phyloP scores from a whole-genome alignment of 2,888 invertebrate genomes.

The Merodon equestris region DNA sequence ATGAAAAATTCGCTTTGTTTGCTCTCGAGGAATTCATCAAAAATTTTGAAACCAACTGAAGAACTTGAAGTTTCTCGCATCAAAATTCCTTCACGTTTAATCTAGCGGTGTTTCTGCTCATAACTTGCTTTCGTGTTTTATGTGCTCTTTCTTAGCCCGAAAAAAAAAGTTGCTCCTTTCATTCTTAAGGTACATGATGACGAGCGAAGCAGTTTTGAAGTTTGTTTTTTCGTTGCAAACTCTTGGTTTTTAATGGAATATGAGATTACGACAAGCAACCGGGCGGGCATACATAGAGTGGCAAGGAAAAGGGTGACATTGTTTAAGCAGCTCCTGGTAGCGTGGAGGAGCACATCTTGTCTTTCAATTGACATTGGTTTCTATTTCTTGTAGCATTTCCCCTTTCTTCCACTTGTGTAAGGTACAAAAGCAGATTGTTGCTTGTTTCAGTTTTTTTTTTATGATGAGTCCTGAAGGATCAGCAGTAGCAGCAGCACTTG shows the following conservation, averaged over 20 bases:
- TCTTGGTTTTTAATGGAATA: constrained; percentile 56
- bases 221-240: constrained; percentile 37
- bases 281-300: too few species aligned
- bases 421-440: constrained; percentile 27
- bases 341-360: constrained; percentile 43
- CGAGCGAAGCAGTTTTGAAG: constrained; percentile 30
- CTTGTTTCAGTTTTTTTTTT: constrained; percentile 9
- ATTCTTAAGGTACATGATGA: constrained; percentile 26
- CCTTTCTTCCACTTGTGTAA: constrained; percentile 21
- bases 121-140: constrained; percentile 1
- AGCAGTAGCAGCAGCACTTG: constrained; percentile 30
- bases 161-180: not conserved
- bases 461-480: constrained; percentile 29
- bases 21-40: constrained; percentile 37
- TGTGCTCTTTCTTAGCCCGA: constrained; percentile 22
- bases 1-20: constrained; percentile 34
- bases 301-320: constrained; percentile 30
- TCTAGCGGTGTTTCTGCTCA: constrained; percentile 29
- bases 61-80: constrained; percentile 33
- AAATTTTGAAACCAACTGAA: constrained; percentile 12
- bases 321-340: constrained; percentile 28
- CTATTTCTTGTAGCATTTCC: constrained; percentile 39
- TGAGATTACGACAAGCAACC: constrained; percentile 33
- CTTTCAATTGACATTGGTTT: constrained; percentile 68
- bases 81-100: constrained; percentile 13